Conservation (phyloP, 2,797 vertebrate genomes). For the Poecilia picta region DNA sequence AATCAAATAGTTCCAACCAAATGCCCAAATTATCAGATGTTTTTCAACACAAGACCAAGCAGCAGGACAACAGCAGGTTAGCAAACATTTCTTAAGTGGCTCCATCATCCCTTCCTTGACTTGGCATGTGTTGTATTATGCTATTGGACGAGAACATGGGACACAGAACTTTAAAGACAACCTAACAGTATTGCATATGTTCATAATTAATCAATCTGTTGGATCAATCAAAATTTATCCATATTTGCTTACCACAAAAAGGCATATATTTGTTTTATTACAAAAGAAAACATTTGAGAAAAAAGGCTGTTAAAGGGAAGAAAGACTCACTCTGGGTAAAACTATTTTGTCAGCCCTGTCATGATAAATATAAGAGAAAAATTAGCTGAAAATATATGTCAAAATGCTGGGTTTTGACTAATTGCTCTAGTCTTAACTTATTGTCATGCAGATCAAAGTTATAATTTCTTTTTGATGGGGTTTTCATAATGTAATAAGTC, state of each 20-base stretch:
- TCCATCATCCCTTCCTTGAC: neutral
- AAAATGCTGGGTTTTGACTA: too few species aligned
- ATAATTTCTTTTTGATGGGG: too few species aligned
- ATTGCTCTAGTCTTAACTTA: too few species aligned
- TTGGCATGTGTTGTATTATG: neutral
- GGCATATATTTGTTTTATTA: too few species aligned
- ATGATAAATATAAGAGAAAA: too few species aligned
- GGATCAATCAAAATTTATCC: neutral
- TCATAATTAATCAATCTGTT: neutral
- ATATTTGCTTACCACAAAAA: neutral
- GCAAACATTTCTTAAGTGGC: neutral
- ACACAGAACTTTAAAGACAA: neutral
- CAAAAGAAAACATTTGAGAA: too few species aligned
- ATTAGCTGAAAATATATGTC: neutral
- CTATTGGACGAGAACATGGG: neutral
- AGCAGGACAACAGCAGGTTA: neutral
- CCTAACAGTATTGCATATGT: neutral
- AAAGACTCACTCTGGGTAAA: neutral
- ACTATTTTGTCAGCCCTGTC: neutral
- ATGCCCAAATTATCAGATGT: too few species aligned
- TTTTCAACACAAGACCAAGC: too few species aligned
- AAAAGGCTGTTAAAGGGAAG: too few species aligned
- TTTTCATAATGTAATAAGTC: neutral
- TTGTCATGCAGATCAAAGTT: neutral
- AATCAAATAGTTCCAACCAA: neutral